These are phyloP conservation scores for Micrasema minimum DNA, from an alignment of 1,140 invertebrate genomes.

Conservation along the genomic window DNA sequence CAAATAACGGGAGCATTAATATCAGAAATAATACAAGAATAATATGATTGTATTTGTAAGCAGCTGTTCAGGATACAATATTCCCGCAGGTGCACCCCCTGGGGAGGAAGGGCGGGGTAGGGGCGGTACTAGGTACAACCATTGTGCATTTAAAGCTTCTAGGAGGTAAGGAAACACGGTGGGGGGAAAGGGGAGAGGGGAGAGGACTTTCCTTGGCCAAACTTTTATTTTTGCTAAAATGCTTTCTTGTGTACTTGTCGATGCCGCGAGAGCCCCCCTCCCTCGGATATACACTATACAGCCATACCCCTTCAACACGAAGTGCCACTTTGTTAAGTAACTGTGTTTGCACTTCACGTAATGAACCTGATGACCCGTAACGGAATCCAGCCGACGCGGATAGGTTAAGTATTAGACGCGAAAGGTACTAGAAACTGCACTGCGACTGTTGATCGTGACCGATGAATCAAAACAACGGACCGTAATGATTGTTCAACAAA, in stretches of 20 bases:
- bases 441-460: neutral
- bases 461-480: neutral
- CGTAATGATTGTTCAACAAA: no score
- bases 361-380: constrained; percentile 40
- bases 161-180: neutral
- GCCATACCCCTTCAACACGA: constrained; percentile 3
- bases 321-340: constrained; percentile 39
- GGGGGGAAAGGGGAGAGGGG: neutral
- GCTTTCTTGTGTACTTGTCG: constrained; percentile 54
- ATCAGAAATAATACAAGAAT: neutral
- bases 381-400: constrained; percentile 14
- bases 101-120: neutral
- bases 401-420: constrained; percentile 3
- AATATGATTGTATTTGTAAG: constrained; percentile 5
- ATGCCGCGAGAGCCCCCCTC: constrained; percentile 34
- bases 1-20: neutral
- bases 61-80: constrained; percentile 9
- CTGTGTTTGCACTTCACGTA: constrained; percentile 36
- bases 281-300: constrained; percentile 16
- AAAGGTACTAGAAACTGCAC: constrained; percentile 5
- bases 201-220: constrained; percentile 41
- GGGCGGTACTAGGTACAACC: constrained; percentile 42
- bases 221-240: constrained; percentile 55
- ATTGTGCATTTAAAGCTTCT: constrained; percentile 52
- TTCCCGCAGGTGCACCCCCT: constrained; percentile 22